These are phyloP conservation scores for Lordiphosa mommai DNA, from an alignment of 1,140 invertebrate genomes.

Conservation along the genomic window DNA sequence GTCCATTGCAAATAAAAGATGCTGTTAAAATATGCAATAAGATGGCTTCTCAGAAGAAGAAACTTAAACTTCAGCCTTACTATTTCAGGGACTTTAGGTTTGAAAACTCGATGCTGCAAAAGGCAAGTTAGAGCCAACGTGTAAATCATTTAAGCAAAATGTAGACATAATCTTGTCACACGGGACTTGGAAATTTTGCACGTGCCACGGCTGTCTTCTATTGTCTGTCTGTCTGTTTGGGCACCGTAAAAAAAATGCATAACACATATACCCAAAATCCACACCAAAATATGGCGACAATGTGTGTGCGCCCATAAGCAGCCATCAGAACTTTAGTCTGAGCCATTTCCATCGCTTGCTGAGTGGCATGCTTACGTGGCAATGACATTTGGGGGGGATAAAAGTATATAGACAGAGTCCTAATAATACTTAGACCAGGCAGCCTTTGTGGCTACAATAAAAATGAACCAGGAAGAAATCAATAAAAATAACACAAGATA, in stretches of 20 bases:
- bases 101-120: too few species aligned
- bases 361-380: constrained; percentile 52
- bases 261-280: constrained; percentile 48
- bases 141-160: constrained; percentile 67
- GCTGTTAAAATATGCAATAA: too few species aligned
- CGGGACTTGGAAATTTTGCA: constrained; percentile 32
- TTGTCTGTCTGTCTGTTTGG: constrained; percentile 25
- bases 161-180: constrained; percentile 56
- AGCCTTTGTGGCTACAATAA: constrained; percentile 44
- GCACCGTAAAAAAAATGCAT: constrained; percentile 41
- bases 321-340: constrained; percentile 38
- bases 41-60: too few species aligned
- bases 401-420: constrained; percentile 43
- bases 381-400: constrained; percentile 47
- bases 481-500: constrained; percentile 41
- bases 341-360: constrained; percentile 11
- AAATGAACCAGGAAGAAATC: constrained; percentile 37
- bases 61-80: too few species aligned
- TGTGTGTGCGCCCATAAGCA: constrained; percentile 11
- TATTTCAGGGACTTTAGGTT: too few species aligned
- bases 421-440: constrained; percentile 12
- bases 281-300: constrained; percentile 34
- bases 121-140: too few species aligned
- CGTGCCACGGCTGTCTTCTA: constrained; percentile 40
- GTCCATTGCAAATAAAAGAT: too few species aligned